Percentiles rank a stretch among this genome's conserved stretches.
Evolutionary conservation across 2,113 vertebrate genomes (phyloP).

Genomic region (Rhombomys opimus): DNA sequence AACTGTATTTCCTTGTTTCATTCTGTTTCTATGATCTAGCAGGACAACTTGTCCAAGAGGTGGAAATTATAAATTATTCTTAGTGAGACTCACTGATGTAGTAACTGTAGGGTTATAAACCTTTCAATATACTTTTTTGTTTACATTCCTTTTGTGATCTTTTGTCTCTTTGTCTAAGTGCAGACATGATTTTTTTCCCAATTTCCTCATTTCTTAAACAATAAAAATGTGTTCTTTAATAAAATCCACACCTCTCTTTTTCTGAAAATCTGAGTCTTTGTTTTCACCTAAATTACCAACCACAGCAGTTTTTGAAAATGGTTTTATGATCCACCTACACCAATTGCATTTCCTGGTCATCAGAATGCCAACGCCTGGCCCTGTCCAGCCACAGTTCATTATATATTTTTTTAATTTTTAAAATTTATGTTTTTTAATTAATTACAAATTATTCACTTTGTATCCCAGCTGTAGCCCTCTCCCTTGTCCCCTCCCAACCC

Average conservation of each 20-base stretch:
- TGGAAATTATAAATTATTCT: background rate
- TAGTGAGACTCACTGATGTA: background rate
- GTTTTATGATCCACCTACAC: background rate
- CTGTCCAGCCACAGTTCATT: background rate
- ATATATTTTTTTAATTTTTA: too few relatives aligned
- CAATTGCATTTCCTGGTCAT: background rate
- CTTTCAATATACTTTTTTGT: background rate
- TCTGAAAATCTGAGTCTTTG: background rate
- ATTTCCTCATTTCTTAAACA: slow-evolving; percentile 14
- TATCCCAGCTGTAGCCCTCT: too few relatives aligned
- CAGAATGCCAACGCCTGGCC: background rate
- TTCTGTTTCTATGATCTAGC: background rate
- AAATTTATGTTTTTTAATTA: too few relatives aligned
- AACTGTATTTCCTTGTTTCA: background rate
- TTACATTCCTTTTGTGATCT: background rate
- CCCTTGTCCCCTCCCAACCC: too few relatives aligned
- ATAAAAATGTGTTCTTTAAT: slow-evolving; percentile 9
- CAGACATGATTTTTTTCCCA: background rate
- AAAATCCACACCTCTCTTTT: slow-evolving; percentile 33
- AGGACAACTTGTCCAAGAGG: background rate
- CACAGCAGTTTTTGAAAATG: background rate
- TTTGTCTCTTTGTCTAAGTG: background rate
- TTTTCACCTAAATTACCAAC: background rate
- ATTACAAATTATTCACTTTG: too few relatives aligned
- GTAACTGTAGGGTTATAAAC: background rate